A percentile compares a stretch with the other conserved stretches of the same genome.
phyloP scores from a whole-genome alignment of 2,797 vertebrate species.

The Melanitta fusca region DNA sequence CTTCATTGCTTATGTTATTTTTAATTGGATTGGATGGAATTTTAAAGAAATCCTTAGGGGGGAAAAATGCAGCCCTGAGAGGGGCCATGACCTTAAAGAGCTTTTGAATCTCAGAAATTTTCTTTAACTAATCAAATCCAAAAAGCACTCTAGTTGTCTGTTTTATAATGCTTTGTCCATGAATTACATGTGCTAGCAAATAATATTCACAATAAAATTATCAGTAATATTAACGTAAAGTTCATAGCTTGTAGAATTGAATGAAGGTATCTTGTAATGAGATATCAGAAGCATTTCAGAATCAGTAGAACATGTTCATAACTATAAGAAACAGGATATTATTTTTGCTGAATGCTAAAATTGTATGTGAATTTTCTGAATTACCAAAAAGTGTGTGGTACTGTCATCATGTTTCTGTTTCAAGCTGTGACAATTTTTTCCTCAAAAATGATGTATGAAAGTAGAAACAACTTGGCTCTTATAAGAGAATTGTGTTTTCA shows the following conservation, averaged over 20 bases:
- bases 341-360: constrained; percentile 23
- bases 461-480: neutral
- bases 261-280: neutral
- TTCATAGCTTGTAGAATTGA: neutral
- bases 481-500: neutral
- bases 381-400: neutral
- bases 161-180: neutral
- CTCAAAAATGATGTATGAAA: neutral
- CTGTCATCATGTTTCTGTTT: neutral
- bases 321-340: neutral
- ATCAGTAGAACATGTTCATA: neutral
- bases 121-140: neutral
- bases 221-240: neutral
- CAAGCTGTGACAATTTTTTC: neutral
- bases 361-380: constrained; percentile 6
- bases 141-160: neutral
- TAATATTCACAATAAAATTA: neutral
- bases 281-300: constrained; percentile 15
- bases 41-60: neutral
- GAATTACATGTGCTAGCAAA: neutral
- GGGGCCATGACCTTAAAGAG: neutral
- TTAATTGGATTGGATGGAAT: neutral
- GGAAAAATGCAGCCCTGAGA: neutral
- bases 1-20: neutral
- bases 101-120: constrained; percentile 2